Conservation (phyloP, 2,888 invertebrate genomes). For the Cataglyphis cursor region DNA sequence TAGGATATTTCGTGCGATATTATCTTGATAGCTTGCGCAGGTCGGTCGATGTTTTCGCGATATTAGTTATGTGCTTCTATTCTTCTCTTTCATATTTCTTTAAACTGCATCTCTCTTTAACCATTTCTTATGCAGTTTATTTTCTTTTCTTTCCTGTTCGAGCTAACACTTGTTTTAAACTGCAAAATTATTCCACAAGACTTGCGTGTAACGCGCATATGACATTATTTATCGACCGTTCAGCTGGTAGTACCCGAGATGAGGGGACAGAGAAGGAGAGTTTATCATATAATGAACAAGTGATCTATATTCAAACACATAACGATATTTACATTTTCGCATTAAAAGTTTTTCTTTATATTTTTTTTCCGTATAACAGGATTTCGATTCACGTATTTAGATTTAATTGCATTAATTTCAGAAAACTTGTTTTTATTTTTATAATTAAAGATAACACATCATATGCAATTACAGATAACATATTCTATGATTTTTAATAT, state of each 20-base stretch:
- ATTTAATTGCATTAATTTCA: neutral
- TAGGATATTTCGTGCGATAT: slow-evolving; percentile 39
- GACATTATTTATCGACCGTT: slow-evolving; percentile 51
- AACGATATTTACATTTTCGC: slow-evolving; percentile 6
- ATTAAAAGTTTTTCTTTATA: neutral
- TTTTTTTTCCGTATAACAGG: neutral
- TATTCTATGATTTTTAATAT: neutral
- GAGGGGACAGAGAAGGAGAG: neutral
- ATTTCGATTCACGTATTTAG: neutral
- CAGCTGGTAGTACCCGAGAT: neutral
- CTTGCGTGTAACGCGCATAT: slow-evolving; percentile 49
- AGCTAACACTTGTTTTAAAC: slow-evolving; percentile 31
- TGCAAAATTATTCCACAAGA: slow-evolving; percentile 53
- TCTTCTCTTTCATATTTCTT: slow-evolving; percentile 10
- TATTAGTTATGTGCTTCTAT: slow-evolving; percentile 19
- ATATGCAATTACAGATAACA: neutral
- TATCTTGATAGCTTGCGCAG: slow-evolving; percentile 3
- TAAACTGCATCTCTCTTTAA: slow-evolving; percentile 11
- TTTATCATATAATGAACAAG: slow-evolving; percentile 13
- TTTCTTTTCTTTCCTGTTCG: neutral
- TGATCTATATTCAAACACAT: slow-evolving; percentile 1
- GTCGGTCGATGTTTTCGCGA: slow-evolving; percentile 16
- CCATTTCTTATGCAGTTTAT: slow-evolving; percentile 5
- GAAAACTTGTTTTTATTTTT: neutral
- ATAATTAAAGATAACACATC: neutral